A percentile compares a stretch with the other conserved stretches of the same genome.
Evolutionary conservation across 2,797 vertebrate species (phyloP).

Genomic region (Hybognathus amarus): DNA sequence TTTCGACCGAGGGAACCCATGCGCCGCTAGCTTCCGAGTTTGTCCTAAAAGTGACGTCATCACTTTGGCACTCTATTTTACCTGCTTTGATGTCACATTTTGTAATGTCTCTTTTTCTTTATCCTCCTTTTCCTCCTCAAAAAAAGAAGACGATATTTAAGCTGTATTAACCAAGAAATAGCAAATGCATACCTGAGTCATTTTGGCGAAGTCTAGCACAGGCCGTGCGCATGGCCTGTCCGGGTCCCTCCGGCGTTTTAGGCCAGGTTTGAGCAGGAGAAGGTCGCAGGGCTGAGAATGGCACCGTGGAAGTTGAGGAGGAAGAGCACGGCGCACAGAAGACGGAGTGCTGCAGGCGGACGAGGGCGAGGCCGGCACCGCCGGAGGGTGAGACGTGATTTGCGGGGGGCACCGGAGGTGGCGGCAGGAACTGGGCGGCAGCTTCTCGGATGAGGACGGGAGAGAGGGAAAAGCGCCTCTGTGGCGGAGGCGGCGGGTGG

Average conservation of each 20-base stretch:
- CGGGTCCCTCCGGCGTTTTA: slow-evolving; percentile 83
- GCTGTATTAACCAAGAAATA: background rate
- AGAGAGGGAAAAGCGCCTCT: slow-evolving; percentile 89
- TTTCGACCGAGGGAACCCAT: too few species aligned
- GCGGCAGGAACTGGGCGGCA: slow-evolving; percentile 80
- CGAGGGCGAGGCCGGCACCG: slow-evolving; percentile 80
- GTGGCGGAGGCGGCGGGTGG: slow-evolving; percentile 68
- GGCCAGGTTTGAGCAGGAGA: slow-evolving; percentile 85
- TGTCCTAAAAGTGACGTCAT: too few species aligned
- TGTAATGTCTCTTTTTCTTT: background rate
- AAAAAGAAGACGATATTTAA: background rate
- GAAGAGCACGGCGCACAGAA: slow-evolving; percentile 81
- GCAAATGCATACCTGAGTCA: slow-evolving; percentile 80
- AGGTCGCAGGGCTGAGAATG: slow-evolving; percentile 93
- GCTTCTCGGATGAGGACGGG: slow-evolving; percentile 88
- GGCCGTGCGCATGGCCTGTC: slow-evolving; percentile 84
- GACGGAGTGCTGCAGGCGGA: slow-evolving; percentile 87
- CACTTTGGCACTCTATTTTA: background rate
- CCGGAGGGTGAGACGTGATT: slow-evolving; percentile 72
- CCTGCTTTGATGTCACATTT: background rate
- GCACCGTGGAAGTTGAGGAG: slow-evolving; percentile 87
- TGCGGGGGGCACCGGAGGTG: slow-evolving; percentile 72
- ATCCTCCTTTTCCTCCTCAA: background rate
- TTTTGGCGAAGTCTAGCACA: slow-evolving; percentile 87
- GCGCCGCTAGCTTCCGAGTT: too few species aligned